Percentiles rank a stretch among this genome's conserved stretches.
Evolutionary conservation across 2,113 vertebrate genomes (phyloP).

Genomic region (Scartelaos histophorus): DNA sequence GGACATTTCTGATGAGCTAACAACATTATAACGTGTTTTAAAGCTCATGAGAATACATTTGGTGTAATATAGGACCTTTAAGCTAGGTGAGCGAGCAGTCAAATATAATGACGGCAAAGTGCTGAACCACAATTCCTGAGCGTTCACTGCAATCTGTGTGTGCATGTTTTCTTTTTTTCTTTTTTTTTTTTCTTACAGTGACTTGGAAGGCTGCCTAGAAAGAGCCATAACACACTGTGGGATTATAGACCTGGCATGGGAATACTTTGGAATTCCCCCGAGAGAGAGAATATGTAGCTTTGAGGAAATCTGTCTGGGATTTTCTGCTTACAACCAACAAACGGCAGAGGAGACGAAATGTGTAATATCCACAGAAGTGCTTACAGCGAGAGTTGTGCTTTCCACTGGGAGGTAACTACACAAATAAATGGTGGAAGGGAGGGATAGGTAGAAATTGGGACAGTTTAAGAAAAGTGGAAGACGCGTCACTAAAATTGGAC

Average conservation of each 20-base stretch:
- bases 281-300: slow-evolving; percentile 24
- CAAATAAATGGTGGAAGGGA: slow-evolving; percentile 26
- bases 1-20: background rate
- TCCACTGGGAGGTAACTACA: slow-evolving; percentile 14
- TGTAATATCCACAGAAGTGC: slow-evolving; percentile 5
- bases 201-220: slow-evolving; percentile 22
- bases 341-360: slow-evolving; percentile 16
- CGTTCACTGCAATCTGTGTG: background rate
- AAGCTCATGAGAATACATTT: no score
- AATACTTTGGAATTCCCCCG: slow-evolving; percentile 31
- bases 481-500: background rate
- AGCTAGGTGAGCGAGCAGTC: background rate
- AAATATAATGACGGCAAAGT: background rate
- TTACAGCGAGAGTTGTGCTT: slow-evolving; percentile 2
- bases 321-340: slow-evolving; percentile 18
- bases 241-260: slow-evolving; percentile 35
- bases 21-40: background rate
- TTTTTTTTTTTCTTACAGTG: background rate
- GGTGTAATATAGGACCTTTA: background rate
- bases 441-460: slow-evolving; percentile 5
- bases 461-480: background rate
- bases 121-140: slow-evolving; percentile 2
- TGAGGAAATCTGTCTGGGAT: slow-evolving; percentile 9
- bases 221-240: slow-evolving; percentile 19
- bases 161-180: slow-evolving; percentile 10